These are phyloP conservation scores for Gymnoscopelus braueri DNA, from an alignment of 2,797 vertebrate genomes.

Conservation along the genomic window DNA sequence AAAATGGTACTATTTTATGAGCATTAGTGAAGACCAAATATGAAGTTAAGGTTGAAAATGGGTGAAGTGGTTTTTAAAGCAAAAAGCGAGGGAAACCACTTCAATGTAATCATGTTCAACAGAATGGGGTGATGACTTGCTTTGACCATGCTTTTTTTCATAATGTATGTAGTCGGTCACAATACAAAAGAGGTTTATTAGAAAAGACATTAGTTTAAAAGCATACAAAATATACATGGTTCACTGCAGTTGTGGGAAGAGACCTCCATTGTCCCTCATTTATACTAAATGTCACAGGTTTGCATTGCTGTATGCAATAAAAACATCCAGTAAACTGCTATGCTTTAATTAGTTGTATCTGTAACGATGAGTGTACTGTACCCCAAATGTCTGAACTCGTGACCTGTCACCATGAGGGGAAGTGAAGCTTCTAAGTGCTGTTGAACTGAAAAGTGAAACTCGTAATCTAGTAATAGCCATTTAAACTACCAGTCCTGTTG, in stretches of 20 bases:
- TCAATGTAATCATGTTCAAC: too few species aligned
- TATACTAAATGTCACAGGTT: background rate
- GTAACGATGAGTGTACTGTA: too few species aligned
- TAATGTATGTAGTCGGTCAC: background rate
- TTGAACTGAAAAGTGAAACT: background rate
- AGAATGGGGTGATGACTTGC: background rate
- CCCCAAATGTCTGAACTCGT: background rate
- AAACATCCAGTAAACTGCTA: background rate
- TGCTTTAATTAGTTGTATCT: background rate
- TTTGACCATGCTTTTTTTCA: background rate
- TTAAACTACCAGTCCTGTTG: background rate
- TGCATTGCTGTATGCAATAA: background rate
- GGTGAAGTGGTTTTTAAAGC: too few species aligned
- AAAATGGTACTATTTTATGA: too few species aligned
- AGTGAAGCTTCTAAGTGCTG: background rate
- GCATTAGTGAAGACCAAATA: too few species aligned
- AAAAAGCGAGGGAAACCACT: too few species aligned
- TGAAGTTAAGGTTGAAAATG: too few species aligned
- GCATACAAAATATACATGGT: slow-evolving; percentile 4
- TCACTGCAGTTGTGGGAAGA: background rate
- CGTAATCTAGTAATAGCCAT: background rate
- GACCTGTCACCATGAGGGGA: background rate
- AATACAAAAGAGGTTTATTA: slow-evolving; percentile 15
- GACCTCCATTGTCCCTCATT: background rate
- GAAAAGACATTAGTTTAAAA: background rate